phyloP scores from a whole-genome alignment of 1,140 invertebrate species.

The Coelopa frigida region DNA sequence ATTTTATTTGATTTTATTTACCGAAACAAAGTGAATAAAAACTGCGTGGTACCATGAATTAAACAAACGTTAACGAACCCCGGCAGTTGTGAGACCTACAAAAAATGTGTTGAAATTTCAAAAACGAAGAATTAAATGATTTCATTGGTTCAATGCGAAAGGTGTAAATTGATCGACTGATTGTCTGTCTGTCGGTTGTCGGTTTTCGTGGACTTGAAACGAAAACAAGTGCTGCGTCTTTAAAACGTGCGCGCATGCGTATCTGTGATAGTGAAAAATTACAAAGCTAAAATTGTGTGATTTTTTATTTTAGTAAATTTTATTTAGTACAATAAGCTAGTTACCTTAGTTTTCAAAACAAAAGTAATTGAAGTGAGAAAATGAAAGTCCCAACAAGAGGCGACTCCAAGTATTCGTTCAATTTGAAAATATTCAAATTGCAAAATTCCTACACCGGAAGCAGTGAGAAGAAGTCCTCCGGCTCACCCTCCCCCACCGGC shows the following conservation, averaged over 20 bases:
- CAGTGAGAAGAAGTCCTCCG: conserved; percentile 36
- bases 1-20: too few species aligned
- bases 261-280: neutral
- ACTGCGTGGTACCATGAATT: too few species aligned
- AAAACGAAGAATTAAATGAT: too few species aligned
- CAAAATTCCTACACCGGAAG: conserved; percentile 19
- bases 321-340: neutral
- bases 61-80: too few species aligned
- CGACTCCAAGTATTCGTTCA: conserved; percentile 38
- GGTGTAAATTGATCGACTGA: neutral
- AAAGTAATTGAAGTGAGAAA: conserved; percentile 37
- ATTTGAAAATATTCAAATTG: conserved; percentile 44
- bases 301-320: neutral
- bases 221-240: neutral
- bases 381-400: conserved; percentile 39
- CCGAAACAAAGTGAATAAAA: too few species aligned
- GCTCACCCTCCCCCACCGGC: conserved; percentile 36
- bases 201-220: neutral
- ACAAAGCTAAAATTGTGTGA: conserved; percentile 1
- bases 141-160: too few species aligned
- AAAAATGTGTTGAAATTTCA: too few species aligned
- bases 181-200: neutral
- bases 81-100: too few species aligned
- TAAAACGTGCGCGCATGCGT: neutral
- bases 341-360: neutral